Percentiles rank a stretch among this genome's conserved stretches.
phyloP scores from a whole-genome alignment of 1,140 invertebrate species.

The Drosophila lowei region DNA sequence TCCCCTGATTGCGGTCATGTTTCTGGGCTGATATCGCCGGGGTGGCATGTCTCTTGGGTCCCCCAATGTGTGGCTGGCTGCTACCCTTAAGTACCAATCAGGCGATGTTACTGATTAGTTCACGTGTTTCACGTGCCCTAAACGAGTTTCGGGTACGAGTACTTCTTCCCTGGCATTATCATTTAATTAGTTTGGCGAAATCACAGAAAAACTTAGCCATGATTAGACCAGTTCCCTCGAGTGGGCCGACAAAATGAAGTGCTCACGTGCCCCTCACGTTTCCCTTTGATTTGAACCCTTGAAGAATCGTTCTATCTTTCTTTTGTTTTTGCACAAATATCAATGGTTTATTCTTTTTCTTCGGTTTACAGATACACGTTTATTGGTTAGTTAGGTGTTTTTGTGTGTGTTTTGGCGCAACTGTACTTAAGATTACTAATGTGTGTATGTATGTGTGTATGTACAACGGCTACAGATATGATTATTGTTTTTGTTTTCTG shows the following conservation, averaged over 20 bases:
- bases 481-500: slow-evolving; percentile 23
- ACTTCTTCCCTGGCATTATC: slow-evolving; percentile 44
- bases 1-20: slow-evolving; percentile 41
- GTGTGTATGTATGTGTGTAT: slow-evolving; percentile 7
- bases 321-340: slow-evolving; percentile 52
- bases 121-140: slow-evolving; percentile 49
- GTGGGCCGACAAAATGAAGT: slow-evolving; percentile 24
- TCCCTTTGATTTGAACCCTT: slow-evolving; percentile 5
- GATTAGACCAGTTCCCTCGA: slow-evolving; percentile 21
- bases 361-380: slow-evolving; percentile 51
- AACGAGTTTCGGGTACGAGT: slow-evolving; percentile 29
- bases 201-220: not conserved
- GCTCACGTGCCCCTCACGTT: slow-evolving; percentile 66
- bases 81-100: slow-evolving; percentile 3
- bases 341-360: slow-evolving; percentile 61
- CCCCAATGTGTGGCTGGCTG: too few relatives aligned
- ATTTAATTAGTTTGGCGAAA: slow-evolving; percentile 63
- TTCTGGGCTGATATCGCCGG: slow-evolving; percentile 2
- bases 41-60: too few relatives aligned
- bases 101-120: slow-evolving; percentile 42
- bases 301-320: not conserved
- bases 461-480: slow-evolving; percentile 67
- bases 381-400: slow-evolving; percentile 51
- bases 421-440: slow-evolving; percentile 57
- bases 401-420: slow-evolving; percentile 53